Base-by-base conservation (phyloP, 2,113 vertebrate species). In the Bothrops jararaca region DNA sequence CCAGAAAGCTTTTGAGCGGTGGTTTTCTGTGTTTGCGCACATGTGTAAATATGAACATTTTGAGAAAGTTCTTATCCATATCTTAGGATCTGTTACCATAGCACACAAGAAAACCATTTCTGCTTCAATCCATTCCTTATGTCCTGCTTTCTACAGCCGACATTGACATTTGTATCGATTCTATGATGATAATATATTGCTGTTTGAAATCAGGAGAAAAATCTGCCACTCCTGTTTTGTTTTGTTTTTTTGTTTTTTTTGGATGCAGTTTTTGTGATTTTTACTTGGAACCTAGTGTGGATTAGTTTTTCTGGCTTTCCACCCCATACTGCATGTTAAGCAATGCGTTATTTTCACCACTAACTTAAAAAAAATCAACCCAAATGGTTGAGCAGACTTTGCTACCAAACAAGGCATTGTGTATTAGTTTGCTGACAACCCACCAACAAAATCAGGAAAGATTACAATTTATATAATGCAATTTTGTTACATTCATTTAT, bases 1-100 rank as follows among this genome's bases (percentile, higher is more conserved):
- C 97, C 98, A 98, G 96, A 95, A 89, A 97, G 97, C 0, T 0
- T 95, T 24, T 53, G 56, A 64, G n/a, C 50, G 48, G 80, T 90
- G 80, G 54, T 34, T 96, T 52, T 87, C 34, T 57, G 6, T 74
- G 10, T 52, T 22, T 34, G 10, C 1, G 39, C 69, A 39, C 15
- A 80, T 80, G 69, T 39, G 34, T 39, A 80, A 24, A 23, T 85
- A 34, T 54, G 50, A 26, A 39, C 54, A 15, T 86, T 96, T 94
- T 96, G 96, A 93, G 92, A 95, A 90, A 53, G 86, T 92, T 95
- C 93, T 93, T 92, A 94, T 93, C 54, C 80, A 93, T 93, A 95
- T 95, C 92, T 94, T 45, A 48, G 94, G 86, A 92, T 91, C 94
- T 93, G 95, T 94, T 96, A 93, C 95, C 94, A 90, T 93, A 92